Evolutionary conservation across 2,888 invertebrate genomes (phyloP), one percentile per base, ranked within the genome.

Genomic region (Polymixis flavicincta): DNA sequence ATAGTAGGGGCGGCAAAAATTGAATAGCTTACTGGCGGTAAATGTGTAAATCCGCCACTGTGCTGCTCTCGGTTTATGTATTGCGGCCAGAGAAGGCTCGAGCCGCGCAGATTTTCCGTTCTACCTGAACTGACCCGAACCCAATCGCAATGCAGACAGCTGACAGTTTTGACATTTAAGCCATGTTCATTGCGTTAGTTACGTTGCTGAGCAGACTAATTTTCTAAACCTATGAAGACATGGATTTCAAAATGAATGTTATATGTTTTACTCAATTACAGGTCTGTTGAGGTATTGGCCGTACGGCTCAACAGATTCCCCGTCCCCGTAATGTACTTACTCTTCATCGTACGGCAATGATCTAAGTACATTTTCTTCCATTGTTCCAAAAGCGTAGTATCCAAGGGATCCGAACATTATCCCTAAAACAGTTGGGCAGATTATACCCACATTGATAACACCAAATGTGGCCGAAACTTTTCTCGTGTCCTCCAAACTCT

Each of bases 361-460:
- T 54, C 87, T 76, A 8, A 86, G 76, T 22, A 86, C 42, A 68
- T 85, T 83, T 55, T 87, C 85, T 25, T 86, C 87, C 85, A 87
- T 87, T 0, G 74, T 55, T 28, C 80, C 86, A 71, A 86, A 86
- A 17, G 83, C 52, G 63, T 75, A 76, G 32, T 83, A 85, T 6
- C 78, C 79, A 13, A 77, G 14, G 1, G 13, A 13, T 17, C 85
- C 85, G 22, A 86, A 67, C 0, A 78, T 0, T 2, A 67, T 13
- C 4, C 74, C 64, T 14, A 82, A 28, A 13, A 74, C 0, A 22
- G 80, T 77, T 7, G 87, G 85, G 32, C 70, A 6, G 0, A 76
- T 54, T 14, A 86, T 63, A 11, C 87, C 71, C 8, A 86, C 67
- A 42, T 70, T 76, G 37, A 86, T 57, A 13, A 86, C 75, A 37